Evolutionary conservation across 2,113 vertebrate species (phyloP).

Genomic region (Hirundichthys speculiger): DNA sequence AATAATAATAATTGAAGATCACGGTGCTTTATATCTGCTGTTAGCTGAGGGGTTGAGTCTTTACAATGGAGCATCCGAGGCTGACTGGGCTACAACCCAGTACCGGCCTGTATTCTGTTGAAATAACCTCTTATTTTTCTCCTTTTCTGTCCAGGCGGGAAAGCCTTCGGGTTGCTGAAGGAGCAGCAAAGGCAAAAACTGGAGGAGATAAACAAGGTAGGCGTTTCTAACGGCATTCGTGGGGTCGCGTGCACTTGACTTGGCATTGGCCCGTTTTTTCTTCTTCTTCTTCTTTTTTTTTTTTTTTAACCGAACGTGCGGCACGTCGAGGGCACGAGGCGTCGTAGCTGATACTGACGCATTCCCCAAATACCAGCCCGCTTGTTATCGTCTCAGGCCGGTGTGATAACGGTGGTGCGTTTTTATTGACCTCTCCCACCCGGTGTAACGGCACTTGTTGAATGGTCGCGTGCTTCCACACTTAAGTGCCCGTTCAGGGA

Average conservation of each 20-base stretch:
- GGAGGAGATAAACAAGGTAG: slow-evolving; percentile 92
- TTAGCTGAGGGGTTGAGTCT: slow-evolving; percentile 34
- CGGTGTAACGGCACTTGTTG: slow-evolving; percentile 61
- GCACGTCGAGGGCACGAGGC: too few species aligned
- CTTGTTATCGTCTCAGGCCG: background rate
- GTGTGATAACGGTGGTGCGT: background rate
- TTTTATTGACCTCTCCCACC: slow-evolving; percentile 25
- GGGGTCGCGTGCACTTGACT: slow-evolving; percentile 54
- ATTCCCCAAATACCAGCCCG: too few species aligned
- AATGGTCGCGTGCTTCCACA: slow-evolving; percentile 33
- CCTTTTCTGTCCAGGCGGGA: slow-evolving; percentile 82
- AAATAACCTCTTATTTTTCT: slow-evolving; percentile 10
- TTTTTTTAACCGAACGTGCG: too few species aligned
- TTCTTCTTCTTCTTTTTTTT: too few species aligned
- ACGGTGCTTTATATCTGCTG: background rate
- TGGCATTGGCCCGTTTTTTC: slow-evolving; percentile 56
- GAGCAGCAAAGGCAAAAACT: slow-evolving; percentile 86
- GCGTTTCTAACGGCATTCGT: slow-evolving; percentile 22
- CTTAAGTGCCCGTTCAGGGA: background rate
- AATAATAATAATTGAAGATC: background rate
- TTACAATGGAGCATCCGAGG: slow-evolving; percentile 62
- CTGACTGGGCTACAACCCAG: slow-evolving; percentile 23
- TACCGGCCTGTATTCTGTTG: slow-evolving; percentile 1
- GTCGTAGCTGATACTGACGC: too few species aligned
- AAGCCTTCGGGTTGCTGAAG: slow-evolving; percentile 86